phyloP scores from a whole-genome alignment of 2,888 invertebrate genomes.

The Tetragnatha montana region DNA sequence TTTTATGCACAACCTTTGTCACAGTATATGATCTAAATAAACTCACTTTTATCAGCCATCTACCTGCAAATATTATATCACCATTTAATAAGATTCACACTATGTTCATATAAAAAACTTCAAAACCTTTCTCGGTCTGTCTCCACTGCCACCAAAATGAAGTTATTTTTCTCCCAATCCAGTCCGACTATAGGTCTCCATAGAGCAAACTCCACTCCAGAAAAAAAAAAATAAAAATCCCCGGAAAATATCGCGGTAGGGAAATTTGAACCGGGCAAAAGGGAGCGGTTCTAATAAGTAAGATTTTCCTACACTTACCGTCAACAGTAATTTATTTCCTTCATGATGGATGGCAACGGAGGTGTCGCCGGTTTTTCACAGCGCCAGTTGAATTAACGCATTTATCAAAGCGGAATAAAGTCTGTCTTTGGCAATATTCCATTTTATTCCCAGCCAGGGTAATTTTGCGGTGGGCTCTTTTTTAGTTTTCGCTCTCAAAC shows the following conservation, averaged over 20 bases:
- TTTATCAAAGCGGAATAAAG: conserved; percentile 56
- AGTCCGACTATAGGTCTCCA: neutral
- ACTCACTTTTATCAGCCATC: no score
- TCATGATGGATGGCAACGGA: conserved; percentile 44
- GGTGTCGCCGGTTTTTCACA: conserved; percentile 32
- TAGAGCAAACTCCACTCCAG: neutral
- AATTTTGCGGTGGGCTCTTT: conserved; percentile 29
- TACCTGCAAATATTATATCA: no score
- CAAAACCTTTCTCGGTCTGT: neutral
- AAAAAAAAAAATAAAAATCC: conserved; percentile 1
- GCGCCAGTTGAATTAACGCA: conserved; percentile 42
- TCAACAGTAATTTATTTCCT: conserved; percentile 63
- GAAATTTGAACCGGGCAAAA: conserved; percentile 41
- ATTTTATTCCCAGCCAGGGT: conserved; percentile 25
- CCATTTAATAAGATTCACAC: no score
- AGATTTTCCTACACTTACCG: conserved; percentile 57
- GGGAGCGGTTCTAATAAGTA: conserved; percentile 54
- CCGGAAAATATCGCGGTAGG: conserved; percentile 20
- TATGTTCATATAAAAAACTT: neutral
- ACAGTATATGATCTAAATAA: no score
- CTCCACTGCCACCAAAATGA: conserved; percentile 9
- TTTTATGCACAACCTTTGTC: no score
- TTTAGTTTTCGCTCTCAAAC: neutral
- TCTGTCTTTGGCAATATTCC: conserved; percentile 35
- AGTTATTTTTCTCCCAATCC: neutral